phyloP scores from a whole-genome alignment of 2,888 invertebrate genomes.

The Rhorus exstirpatorius region DNA sequence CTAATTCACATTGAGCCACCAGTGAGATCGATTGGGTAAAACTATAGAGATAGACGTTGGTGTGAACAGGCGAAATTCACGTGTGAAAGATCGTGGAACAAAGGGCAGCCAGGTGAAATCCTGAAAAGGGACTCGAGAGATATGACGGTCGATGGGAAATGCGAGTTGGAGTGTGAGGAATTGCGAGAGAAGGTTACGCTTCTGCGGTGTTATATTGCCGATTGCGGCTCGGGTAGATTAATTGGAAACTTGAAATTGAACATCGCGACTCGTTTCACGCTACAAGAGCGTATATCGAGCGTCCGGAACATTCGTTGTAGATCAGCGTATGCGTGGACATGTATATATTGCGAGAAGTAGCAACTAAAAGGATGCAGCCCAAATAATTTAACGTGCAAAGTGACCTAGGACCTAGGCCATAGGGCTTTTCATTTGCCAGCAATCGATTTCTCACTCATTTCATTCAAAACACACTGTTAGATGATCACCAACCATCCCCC shows the following conservation, averaged over 20 bases:
- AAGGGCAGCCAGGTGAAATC: constrained; percentile 32
- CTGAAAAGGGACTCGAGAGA: too few species aligned
- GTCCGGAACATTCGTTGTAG: not conserved
- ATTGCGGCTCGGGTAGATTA: constrained; percentile 64
- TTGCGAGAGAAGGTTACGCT: constrained; percentile 17
- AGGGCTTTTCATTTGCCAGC: not conserved
- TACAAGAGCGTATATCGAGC: not conserved
- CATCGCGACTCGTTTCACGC: constrained; percentile 36
- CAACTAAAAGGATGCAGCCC: not conserved
- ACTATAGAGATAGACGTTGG: too few species aligned
- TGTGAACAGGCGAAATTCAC: too few species aligned
- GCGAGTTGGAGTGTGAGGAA: constrained; percentile 20
- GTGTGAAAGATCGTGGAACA: constrained; percentile 60
- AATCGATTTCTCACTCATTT: constrained; percentile 16
- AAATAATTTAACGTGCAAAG: not conserved
- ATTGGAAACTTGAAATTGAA: constrained; percentile 71
- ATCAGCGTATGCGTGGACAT: not conserved
- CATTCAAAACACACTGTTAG: constrained; percentile 6
- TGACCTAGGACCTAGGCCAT: not conserved
- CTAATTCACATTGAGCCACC: too few species aligned
- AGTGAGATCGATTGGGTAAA: too few species aligned
- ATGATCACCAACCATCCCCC: not conserved
- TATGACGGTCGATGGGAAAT: constrained; percentile 10
- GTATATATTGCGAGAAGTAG: too few species aligned
- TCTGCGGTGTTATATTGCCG: constrained; percentile 53